Evolutionary conservation across 2,888 invertebrate genomes (phyloP).

Genomic region (Cantharis rufa): DNA sequence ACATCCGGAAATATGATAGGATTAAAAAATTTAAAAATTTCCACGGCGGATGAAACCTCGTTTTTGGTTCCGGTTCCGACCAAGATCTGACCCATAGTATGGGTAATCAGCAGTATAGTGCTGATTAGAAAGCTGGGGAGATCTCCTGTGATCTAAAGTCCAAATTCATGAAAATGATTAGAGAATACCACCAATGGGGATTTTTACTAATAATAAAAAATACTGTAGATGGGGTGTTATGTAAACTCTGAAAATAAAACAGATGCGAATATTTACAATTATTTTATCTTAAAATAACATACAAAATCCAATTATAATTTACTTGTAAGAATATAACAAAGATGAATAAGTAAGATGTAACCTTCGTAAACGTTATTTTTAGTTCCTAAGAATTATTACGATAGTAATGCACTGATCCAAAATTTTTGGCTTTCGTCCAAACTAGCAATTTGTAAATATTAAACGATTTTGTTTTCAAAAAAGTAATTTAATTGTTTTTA

Average conservation of each 20-base stretch:
- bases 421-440: conserved; percentile 17
- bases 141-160: too few species aligned
- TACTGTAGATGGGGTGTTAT: background rate
- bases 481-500: background rate
- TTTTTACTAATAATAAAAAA: too few species aligned
- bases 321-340: background rate
- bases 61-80: too few species aligned
- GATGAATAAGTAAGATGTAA: conserved; percentile 2
- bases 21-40: too few species aligned
- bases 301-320: background rate
- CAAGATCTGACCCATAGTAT: too few species aligned
- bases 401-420: conserved; percentile 17
- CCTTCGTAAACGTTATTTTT: conserved; percentile 23
- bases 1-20: too few species aligned
- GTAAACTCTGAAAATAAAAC: background rate
- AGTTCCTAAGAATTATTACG: conserved; percentile 21
- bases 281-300: background rate
- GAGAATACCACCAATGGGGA: too few species aligned
- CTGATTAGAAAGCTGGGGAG: too few species aligned
- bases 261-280: background rate
- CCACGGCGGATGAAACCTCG: too few species aligned
- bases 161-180: too few species aligned
- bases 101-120: too few species aligned
- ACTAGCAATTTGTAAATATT: conserved; percentile 15
- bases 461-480: background rate